phyloP scores from a whole-genome alignment of 2,113 vertebrate species.

The Megalops atlanticus region DNA sequence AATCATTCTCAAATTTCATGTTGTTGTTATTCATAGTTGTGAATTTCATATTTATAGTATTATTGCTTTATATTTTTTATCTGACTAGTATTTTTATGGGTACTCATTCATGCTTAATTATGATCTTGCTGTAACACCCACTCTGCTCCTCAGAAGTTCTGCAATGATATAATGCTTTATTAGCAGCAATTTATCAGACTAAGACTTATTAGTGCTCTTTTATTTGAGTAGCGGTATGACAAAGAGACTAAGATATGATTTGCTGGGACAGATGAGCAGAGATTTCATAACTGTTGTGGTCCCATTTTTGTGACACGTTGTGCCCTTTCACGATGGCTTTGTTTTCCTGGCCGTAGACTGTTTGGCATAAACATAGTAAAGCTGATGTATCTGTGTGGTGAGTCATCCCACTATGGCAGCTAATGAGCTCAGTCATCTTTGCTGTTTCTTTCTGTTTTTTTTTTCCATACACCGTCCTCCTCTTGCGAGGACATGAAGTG shows the following conservation, averaged over 20 bases:
- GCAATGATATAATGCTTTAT: neutral
- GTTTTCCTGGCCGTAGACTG: conserved; percentile 29
- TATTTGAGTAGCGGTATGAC: conserved; percentile 24
- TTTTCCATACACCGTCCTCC: neutral
- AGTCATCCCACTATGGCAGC: conserved; percentile 57
- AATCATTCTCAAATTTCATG: no score
- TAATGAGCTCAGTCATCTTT: conserved; percentile 56
- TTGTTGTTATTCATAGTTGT: no score
- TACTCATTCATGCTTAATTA: neutral
- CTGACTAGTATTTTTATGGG: neutral
- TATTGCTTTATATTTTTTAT: neutral
- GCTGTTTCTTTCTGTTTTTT: neutral
- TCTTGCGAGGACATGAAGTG: conserved; percentile 47
- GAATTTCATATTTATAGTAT: neutral
- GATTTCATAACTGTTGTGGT: neutral
- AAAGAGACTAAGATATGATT: conserved; percentile 34
- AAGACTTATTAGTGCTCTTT: conserved; percentile 24
- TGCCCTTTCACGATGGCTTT: neutral
- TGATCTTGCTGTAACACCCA: neutral
- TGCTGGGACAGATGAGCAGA: conserved; percentile 6
- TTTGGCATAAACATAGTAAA: conserved; percentile 40
- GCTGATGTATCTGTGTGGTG: conserved; percentile 47
- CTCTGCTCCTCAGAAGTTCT: neutral
- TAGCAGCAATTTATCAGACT: conserved; percentile 2
- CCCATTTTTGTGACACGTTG: no score